Evolutionary conservation across 2,797 vertebrate species (phyloP), one percentile per base, ranked within the genome.

Genomic region (Chaenodraco wilsoni): DNA sequence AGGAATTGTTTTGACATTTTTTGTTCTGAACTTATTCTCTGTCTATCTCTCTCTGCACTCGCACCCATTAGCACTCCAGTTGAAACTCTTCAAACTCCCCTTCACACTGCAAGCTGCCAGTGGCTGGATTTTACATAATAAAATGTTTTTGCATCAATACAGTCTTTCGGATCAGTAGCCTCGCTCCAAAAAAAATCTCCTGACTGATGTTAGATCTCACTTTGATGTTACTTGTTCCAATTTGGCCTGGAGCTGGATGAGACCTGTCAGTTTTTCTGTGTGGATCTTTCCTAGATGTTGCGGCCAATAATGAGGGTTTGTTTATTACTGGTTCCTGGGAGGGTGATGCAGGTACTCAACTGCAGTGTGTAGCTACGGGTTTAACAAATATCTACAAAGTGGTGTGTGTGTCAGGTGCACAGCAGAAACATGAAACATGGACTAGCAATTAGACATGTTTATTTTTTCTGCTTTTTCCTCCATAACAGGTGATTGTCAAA

Each of bases 141-240:
- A 51, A 79, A 17, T 33, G 3, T 64, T 70, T 56, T 67, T 37
- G 41, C 45, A 76, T 89, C 84, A 60, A 78, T 75, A 74, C 50
- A 52, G n/a, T 23, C 69, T 74, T 69, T 82, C 74, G 83, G 65
- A 87, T 87, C 66, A 43, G n/a, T 60, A 56, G 64, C 63, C 57
- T 72, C 48, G 5, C 69, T 81, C 65, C 37, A 68, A 75, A 68
- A 65, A 19, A 72, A 80, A 66, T 63, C 72, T 46, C 58, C 37
- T 55, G 65, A 71, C 59, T 86, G 72, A 78, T 68, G 71, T 69
- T 43, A 37, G 64, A 84, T 77, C 77, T 54, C n/a, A 19, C 72
- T 73, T 82, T 66, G 57, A 33, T 72, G 46, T 51, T 13, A 69
- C 59, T 70, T 68, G 57, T 59, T 86, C 71, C 84, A 85, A 67